phyloP scores from a whole-genome alignment of 1,140 invertebrate species.

The Drepana arcuata region DNA sequence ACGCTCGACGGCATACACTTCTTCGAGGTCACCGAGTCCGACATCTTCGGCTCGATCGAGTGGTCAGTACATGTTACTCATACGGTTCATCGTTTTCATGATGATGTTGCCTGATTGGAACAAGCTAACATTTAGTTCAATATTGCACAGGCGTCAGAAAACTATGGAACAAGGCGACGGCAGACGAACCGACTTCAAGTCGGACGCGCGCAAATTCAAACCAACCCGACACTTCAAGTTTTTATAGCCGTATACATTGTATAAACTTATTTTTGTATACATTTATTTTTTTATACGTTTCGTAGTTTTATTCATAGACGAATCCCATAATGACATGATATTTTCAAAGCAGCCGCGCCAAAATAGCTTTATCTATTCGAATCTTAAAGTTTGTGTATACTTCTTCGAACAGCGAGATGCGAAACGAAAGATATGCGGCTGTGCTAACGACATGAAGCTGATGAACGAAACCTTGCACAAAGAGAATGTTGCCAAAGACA shows the following conservation, averaged over 20 bases:
- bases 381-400: too few species aligned
- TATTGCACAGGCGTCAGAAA: constrained; percentile 23
- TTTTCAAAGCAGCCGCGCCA: background rate
- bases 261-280: background rate
- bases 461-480: constrained; percentile 33
- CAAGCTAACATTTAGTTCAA: too few species aligned
- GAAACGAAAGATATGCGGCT: constrained; percentile 18
- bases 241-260: too few species aligned
- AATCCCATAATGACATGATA: too few species aligned
- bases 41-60: constrained; percentile 46
- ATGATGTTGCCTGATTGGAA: too few species aligned
- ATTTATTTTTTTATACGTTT: background rate
- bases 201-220: constrained; percentile 12
- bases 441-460: constrained; percentile 27
- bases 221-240: constrained; percentile 6
- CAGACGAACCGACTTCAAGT: constrained; percentile 10
- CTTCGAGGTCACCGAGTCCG: constrained; percentile 52
- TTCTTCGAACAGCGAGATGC: constrained; percentile 18
- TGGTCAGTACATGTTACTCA: constrained; percentile 38
- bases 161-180: constrained; percentile 30
- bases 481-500: constrained; percentile 40
- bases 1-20: constrained; percentile 50
- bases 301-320: background rate
- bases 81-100: too few species aligned
- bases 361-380: background rate